Conservation (phyloP, 2,113 vertebrate genomes). For the Fulmarus glacialis region DNA sequence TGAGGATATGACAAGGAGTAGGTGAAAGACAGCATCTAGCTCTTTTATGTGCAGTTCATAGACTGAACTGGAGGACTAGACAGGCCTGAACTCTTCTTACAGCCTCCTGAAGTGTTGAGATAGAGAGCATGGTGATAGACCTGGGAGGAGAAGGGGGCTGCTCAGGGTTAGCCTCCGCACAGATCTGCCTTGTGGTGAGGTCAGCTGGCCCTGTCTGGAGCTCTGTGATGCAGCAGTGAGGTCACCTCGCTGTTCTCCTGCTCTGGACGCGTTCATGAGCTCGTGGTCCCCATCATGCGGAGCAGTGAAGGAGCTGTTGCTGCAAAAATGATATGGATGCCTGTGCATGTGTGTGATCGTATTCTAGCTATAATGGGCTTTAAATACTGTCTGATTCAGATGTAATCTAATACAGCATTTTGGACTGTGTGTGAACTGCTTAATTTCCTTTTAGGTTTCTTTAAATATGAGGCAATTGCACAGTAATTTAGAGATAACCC, state of each 20-base stretch:
- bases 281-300: fast-evolving
- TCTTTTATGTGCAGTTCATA: background rate
- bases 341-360: background rate
- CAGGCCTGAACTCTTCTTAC: background rate
- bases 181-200: background rate
- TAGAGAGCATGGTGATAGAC: background rate
- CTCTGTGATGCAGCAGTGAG: background rate
- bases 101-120: background rate
- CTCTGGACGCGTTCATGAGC: background rate
- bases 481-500: background rate
- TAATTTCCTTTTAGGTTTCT: conserved; percentile 25
- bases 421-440: background rate
- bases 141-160: background rate
- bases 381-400: background rate
- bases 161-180: fast-evolving
- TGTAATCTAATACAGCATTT: background rate
- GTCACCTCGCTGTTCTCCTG: background rate
- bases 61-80: background rate
- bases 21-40: background rate
- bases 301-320: background rate
- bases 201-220: background rate
- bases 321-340: background rate
- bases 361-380: background rate
- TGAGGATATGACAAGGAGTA: background rate
- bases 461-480: background rate